Conservation (phyloP, 1,140 invertebrate species). For the Chrysopa pallens region DNA sequence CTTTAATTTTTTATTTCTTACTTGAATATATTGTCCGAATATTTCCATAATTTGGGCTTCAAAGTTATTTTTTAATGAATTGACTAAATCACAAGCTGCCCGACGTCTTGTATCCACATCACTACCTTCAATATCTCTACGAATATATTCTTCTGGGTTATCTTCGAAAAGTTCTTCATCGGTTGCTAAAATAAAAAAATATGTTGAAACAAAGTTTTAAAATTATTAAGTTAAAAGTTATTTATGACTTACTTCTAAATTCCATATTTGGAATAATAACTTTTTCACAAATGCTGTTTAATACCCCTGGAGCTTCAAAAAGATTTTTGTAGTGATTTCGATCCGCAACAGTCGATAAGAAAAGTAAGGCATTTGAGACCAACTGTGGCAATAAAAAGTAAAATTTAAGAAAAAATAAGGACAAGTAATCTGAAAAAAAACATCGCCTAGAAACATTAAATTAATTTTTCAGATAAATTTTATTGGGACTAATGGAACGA, state of each 20-base stretch:
- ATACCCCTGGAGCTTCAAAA: slow-evolving; percentile 72
- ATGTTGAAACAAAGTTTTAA: neutral
- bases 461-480: too few species aligned
- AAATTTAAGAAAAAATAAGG: neutral
- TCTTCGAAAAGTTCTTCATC: slow-evolving; percentile 96
- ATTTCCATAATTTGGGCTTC: slow-evolving; percentile 84
- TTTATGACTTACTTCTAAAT: slow-evolving; percentile 56
- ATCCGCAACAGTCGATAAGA: slow-evolving; percentile 86
- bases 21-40: slow-evolving; percentile 74
- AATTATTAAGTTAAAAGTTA: neutral
- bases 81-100: slow-evolving; percentile 91
- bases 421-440: too few species aligned
- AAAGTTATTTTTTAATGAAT: slow-evolving; percentile 73
- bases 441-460: too few species aligned
- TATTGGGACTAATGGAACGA: too few species aligned
- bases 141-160: slow-evolving; percentile 95
- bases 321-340: slow-evolving; percentile 69
- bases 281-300: slow-evolving; percentile 90
- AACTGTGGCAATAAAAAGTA: slow-evolving; percentile 37
- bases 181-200: slow-evolving; percentile 36
- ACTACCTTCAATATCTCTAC: slow-evolving; percentile 95
- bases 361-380: slow-evolving; percentile 90
- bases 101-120: slow-evolving; percentile 89
- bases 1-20: slow-evolving; percentile 8
- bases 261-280: slow-evolving; percentile 97